phyloP scores from a whole-genome alignment of 2,113 vertebrate genomes.

The Phainopepla nitens region DNA sequence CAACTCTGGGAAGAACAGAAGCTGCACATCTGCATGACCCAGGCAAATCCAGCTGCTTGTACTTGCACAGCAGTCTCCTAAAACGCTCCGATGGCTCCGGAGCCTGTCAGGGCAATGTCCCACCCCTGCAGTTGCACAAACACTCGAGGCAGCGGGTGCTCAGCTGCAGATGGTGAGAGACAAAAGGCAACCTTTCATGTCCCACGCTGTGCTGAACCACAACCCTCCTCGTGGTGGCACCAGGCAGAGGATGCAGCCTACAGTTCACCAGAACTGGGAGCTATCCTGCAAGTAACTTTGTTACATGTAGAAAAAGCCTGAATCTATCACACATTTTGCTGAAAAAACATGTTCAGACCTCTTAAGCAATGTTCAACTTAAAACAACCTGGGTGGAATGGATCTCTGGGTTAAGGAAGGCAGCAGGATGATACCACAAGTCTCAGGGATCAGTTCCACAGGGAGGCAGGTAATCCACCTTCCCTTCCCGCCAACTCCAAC shows the following conservation, averaged over 20 bases:
- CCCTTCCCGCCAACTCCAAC: neutral
- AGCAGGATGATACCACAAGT: neutral
- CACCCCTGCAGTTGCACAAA: neutral
- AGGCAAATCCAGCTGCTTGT: neutral
- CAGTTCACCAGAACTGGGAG: neutral
- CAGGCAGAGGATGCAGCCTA: neutral
- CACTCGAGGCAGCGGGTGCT: rapidly evolving
- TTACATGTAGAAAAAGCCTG: neutral
- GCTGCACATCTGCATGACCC: neutral
- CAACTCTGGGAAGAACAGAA: neutral
- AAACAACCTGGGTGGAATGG: neutral
- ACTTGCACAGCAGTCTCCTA: neutral
- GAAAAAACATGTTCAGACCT: neutral
- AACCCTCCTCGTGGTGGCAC: neutral
- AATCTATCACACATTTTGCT: neutral
- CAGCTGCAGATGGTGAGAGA: neutral
- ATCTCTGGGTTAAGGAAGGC: neutral
- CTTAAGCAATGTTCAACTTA: neutral
- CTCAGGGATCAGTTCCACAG: neutral
- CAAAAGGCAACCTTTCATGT: neutral
- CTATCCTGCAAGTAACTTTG: neutral
- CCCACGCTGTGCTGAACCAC: neutral
- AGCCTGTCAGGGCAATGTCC: neutral
- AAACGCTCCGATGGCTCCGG: rapidly evolving
- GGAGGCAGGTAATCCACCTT: neutral